These are phyloP conservation scores for Chalcis sispes DNA, from an alignment of 2,888 invertebrate species.

Conservation along the genomic window DNA sequence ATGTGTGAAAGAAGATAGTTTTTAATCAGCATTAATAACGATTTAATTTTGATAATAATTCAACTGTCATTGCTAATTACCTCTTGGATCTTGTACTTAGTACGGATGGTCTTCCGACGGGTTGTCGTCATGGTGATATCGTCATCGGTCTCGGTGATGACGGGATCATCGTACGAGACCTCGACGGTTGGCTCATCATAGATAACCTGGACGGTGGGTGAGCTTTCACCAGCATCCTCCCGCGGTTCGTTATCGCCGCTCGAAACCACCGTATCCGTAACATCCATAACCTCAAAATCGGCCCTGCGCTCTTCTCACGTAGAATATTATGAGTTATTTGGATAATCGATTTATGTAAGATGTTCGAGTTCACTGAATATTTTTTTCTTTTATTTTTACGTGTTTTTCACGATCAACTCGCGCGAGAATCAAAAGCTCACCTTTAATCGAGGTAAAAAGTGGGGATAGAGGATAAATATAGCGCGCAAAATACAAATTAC, in stretches of 20 bases:
- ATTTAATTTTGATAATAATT: too few relatives aligned
- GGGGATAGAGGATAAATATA: too few relatives aligned
- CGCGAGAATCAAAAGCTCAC: neutral
- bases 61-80: too few relatives aligned
- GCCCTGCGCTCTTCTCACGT: neutral
- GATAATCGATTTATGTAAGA: neutral
- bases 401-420: neutral
- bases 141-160: slow-evolving; percentile 73
- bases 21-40: too few relatives aligned
- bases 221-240: slow-evolving; percentile 53
- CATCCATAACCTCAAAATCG: slow-evolving; percentile 66
- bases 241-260: neutral
- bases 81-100: slow-evolving; percentile 74
- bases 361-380: neutral
- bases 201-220: slow-evolving; percentile 59
- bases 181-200: slow-evolving; percentile 64
- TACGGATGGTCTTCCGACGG: slow-evolving; percentile 72
- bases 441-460: too few relatives aligned
- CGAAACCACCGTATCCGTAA: slow-evolving; percentile 70
- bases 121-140: slow-evolving; percentile 75
- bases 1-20: too few relatives aligned
- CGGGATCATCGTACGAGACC: slow-evolving; percentile 66
- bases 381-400: too few relatives aligned
- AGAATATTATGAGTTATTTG: neutral
- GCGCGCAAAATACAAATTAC: neutral